Base-by-base conservation (phyloP, 2,113 vertebrate species). In the Corydoras sp. region DNA sequence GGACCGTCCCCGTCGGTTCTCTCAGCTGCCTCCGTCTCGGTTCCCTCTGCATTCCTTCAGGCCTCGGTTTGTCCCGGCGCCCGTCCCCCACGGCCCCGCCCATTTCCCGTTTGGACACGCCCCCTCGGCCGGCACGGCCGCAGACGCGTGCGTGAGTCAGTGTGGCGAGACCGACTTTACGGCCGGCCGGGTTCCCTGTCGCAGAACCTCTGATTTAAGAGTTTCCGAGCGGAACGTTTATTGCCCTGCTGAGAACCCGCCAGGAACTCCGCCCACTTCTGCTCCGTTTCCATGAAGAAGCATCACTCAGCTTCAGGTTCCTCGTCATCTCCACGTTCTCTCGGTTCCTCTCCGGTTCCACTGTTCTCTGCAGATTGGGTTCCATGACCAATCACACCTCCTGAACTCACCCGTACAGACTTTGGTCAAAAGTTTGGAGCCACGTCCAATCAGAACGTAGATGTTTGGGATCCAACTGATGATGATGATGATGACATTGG, bases 181-280 rank as follows among this genome's bases (percentile, higher is more conserved):
- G 64, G 53, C 69, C 69, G 30, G 50, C 11, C n/a, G n/a, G n/a
- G n/a, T n/a, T n/a, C 60, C 71, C 60, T 60, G 48, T 31, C 64
- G 50, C 59, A 15, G 10, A 59, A 55, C 30, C 49, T 54, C 56
- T 54, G 71, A 73, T 73, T 67, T 53, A 61, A 68, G 51, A 73
- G 15, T 67, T 73, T 73, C 72, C 72, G 4, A 61, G 48, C 10
- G 10, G 13, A 53, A 60, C 43, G 3, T 54, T 66, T 12, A 29
- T 53, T 3, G 15, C 10, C 6, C 55, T 11, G 62, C 32, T 2
- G 3, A 56, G 54, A 58, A 58, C 54, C 35, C 14, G 55, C 14
- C 63, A 24, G 30, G 11, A 29, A 15, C 13, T 24, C 24, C 55
- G n/a, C 51, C 10, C 49, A 50, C n/a, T n/a, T n/a, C n/a, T n/a